Evolutionary conservation across 1,140 invertebrate species (phyloP).

Genomic region (Zaprionus africanus): DNA sequence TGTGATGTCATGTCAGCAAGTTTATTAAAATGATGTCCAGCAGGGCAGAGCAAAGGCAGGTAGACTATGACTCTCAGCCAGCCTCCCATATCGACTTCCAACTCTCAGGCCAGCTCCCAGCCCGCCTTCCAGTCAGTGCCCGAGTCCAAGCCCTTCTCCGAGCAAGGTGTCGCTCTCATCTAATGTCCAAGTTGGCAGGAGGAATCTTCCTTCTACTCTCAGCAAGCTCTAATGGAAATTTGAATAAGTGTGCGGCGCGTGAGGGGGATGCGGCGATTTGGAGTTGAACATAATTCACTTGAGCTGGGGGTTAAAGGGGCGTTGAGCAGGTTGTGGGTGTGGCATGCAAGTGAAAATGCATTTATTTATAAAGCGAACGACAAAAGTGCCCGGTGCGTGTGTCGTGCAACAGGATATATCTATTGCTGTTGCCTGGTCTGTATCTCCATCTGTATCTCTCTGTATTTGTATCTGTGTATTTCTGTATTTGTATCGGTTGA

Average conservation of each 20-base stretch:
- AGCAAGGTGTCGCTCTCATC: slow-evolving; percentile 42
- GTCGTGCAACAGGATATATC: neutral
- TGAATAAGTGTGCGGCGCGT: slow-evolving; percentile 20
- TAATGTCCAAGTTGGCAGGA: slow-evolving; percentile 64
- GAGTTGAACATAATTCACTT: neutral
- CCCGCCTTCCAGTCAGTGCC: no score
- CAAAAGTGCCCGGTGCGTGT: slow-evolving; percentile 62
- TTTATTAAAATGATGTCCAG: slow-evolving; percentile 80
- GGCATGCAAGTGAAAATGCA: slow-evolving; percentile 74
- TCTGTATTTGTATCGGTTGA: no score
- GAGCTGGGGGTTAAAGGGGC: neutral
- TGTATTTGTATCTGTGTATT: neutral
- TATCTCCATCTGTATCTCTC: neutral
- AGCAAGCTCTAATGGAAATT: slow-evolving; percentile 54
- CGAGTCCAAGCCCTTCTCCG: no score
- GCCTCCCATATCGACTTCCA: neutral
- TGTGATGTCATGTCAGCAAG: slow-evolving; percentile 55
- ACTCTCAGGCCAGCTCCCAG: neutral
- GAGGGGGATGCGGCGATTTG: no score
- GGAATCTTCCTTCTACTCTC: slow-evolving; percentile 14
- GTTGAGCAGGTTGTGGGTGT: slow-evolving; percentile 22
- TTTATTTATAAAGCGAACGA: slow-evolving; percentile 76
- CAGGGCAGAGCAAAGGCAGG: slow-evolving; percentile 68
- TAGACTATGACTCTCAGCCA: slow-evolving; percentile 14
- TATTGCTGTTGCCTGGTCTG: neutral